A percentile compares a stretch with the other conserved stretches of the same genome.
phyloP scores from a whole-genome alignment of 1,140 invertebrate species.

The Plutomurus gul region DNA sequence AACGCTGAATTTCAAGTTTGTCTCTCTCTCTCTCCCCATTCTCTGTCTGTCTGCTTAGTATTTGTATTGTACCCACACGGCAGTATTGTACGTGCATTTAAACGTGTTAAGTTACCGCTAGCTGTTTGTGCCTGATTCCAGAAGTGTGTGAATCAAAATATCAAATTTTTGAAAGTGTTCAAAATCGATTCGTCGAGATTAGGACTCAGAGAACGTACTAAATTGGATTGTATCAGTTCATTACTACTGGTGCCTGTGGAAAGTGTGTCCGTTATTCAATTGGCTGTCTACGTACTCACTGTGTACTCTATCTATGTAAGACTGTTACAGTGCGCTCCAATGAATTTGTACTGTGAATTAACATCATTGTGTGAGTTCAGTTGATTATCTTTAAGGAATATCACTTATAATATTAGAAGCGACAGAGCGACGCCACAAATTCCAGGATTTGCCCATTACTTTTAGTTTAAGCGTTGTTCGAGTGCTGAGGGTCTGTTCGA shows the following conservation, averaged over 20 bases:
- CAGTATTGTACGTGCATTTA: no score
- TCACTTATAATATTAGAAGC: not conserved
- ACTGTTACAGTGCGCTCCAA: not conserved
- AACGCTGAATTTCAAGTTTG: no score
- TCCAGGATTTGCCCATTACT: not conserved
- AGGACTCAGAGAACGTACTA: not conserved
- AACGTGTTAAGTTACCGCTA: not conserved
- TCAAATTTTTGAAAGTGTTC: constrained; percentile 18
- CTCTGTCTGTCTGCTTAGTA: no score
- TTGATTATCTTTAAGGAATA: no score
- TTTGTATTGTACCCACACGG: no score
- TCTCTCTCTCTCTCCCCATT: no score
- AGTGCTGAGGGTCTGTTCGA: not conserved
- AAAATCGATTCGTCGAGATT: not conserved
- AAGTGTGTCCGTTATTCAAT: constrained; percentile 10
- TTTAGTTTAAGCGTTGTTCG: not conserved
- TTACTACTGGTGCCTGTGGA: not conserved
- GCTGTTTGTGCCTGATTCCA: not conserved
- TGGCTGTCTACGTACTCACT: not conserved
- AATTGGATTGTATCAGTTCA: not conserved
- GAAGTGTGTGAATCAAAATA: not conserved
- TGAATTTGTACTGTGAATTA: not conserved
- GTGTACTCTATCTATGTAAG: not conserved
- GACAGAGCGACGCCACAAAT: not conserved
- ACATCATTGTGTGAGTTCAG: no score